Base-by-base conservation (phyloP, 2,797 vertebrate genomes). In the Ctenosaura bakeri region DNA sequence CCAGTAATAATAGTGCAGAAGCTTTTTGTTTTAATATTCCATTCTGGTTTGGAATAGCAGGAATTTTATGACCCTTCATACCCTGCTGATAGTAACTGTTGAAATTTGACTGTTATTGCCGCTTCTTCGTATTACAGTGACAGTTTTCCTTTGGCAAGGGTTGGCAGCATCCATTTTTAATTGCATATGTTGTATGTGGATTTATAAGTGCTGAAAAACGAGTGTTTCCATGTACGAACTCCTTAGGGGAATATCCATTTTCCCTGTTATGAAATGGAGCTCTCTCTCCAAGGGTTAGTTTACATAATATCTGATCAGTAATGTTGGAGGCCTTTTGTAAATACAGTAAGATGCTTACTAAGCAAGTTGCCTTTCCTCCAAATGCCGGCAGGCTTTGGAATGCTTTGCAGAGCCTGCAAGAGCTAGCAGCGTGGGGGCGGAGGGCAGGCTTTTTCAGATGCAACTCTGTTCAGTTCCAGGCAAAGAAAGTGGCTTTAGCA, bases 301-400 rank as follows among this genome's bases (percentile, higher is more conserved):
- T 92, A 91, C 89, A 87, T 91, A 92, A 90, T 91, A 90, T 91
- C 76, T 24, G 54, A 89, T 92, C 16, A 88, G 91, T 86, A 69
- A 89, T 88, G 90, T 52, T 85, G 32, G 87, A 80, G 87, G 91
- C 89, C 91, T 92, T 91, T 86, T 90, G 92, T 93, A 95, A 94
- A 92, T 89, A 91, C 66, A 0, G 56, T 64, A 88, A 91, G 90
- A 91, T 90, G 92, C 91, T 94, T 92, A 93, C 88, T 86, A 89
- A 95, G 93, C 89, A 88, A 88, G 54, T 94, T 91, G 87, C 83
- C 90, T 92, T 92, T 92, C 91, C 94, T 78, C 9, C 59, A 64
- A 79, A 89, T 83, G 56, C 42, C 73, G 66, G 46, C 64, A 26
- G 52, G 38, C 38, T 89, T 50, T 54, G 69, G 83, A 73, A 52